A percentile compares a stretch with the other conserved stretches of the same genome.
Evolutionary conservation across 2,797 vertebrate genomes (phyloP).

Genomic region (Hippocampus kuda): DNA sequence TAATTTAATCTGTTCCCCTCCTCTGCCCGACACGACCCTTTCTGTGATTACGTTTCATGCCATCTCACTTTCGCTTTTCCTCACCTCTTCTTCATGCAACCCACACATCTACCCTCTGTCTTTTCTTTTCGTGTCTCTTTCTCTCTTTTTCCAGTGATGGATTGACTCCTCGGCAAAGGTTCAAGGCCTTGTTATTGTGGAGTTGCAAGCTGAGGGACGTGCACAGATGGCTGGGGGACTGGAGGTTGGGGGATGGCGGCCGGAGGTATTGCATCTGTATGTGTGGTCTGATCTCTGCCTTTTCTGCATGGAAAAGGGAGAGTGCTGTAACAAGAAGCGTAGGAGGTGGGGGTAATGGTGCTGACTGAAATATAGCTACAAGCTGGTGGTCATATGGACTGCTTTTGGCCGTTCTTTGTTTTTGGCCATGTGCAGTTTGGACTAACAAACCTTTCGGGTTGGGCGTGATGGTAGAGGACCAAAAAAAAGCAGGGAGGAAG

Average conservation of each 20-base stretch:
- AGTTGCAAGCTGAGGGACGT: conserved; percentile 54
- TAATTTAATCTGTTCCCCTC: conserved; percentile 99
- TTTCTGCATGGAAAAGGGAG: conserved; percentile 44
- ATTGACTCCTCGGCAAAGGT: conserved; percentile 77
- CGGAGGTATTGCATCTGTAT: conserved; percentile 55
- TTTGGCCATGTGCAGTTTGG: background rate
- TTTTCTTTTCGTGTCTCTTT: conserved; percentile 31
- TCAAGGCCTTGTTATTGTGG: conserved; percentile 68
- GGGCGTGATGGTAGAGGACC: too few species aligned
- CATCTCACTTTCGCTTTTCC: conserved; percentile 67
- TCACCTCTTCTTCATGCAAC: conserved; percentile 41
- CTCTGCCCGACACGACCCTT: conserved; percentile 95
- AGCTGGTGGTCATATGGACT: conserved; percentile 48
- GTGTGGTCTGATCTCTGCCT: conserved; percentile 53
- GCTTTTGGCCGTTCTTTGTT: conserved; percentile 14
- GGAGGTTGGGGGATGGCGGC: conserved; percentile 45
- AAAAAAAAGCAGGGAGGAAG: too few species aligned
- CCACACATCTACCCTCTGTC: conserved; percentile 13
- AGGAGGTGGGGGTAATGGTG: conserved; percentile 52
- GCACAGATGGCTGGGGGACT: conserved; percentile 46
- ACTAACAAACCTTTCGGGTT: background rate
- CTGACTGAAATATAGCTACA: conserved; percentile 60
- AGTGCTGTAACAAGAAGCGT: conserved; percentile 47
- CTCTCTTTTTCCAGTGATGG: conserved; percentile 64
- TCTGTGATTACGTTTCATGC: conserved; percentile 98